Conservation (phyloP, 2,888 invertebrate species). For the Luperina testacea region DNA sequence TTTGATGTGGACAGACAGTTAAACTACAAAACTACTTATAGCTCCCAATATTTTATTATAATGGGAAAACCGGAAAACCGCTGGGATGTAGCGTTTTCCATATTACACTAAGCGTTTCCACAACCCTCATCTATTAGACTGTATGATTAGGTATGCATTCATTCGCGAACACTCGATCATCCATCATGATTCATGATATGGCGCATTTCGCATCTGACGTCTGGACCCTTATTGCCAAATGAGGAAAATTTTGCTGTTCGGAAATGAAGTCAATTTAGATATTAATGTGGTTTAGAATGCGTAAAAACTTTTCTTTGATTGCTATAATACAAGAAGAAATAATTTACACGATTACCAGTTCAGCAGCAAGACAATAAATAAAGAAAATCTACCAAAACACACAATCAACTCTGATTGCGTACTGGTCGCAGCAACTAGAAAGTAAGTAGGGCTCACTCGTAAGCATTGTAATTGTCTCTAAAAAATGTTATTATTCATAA, state of each 20-base stretch:
- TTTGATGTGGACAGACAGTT: background rate
- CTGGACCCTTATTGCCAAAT: slow-evolving; percentile 10
- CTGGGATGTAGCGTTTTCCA: slow-evolving; percentile 10
- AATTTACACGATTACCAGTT: background rate
- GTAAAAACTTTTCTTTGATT: background rate
- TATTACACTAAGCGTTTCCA: slow-evolving; percentile 23
- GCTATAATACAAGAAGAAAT: background rate
- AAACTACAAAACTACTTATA: background rate
- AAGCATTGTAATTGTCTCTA: slow-evolving; percentile 59
- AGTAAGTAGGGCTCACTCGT: slow-evolving; percentile 53
- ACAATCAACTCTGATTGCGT: slow-evolving; percentile 51
- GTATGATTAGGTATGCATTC: slow-evolving; percentile 54
- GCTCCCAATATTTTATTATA: slow-evolving; percentile 20
- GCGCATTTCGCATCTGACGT: slow-evolving; percentile 19
- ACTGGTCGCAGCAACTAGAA: slow-evolving; percentile 48
- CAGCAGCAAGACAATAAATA: slow-evolving; percentile 12
- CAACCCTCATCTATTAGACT: slow-evolving; percentile 37
- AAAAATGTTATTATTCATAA: slow-evolving; percentile 67
- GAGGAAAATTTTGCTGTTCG: background rate
- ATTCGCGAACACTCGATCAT: slow-evolving; percentile 46
- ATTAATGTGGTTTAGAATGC: slow-evolving; percentile 1
- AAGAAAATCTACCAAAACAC: slow-evolving; percentile 35
- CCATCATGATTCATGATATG: slow-evolving; percentile 27
- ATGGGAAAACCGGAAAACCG: slow-evolving; percentile 5
- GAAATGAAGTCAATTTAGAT: slow-evolving; percentile 8